Evolutionary conservation across 2,797 vertebrate genomes (phyloP).

Genomic region (Streptopelia turtur): DNA sequence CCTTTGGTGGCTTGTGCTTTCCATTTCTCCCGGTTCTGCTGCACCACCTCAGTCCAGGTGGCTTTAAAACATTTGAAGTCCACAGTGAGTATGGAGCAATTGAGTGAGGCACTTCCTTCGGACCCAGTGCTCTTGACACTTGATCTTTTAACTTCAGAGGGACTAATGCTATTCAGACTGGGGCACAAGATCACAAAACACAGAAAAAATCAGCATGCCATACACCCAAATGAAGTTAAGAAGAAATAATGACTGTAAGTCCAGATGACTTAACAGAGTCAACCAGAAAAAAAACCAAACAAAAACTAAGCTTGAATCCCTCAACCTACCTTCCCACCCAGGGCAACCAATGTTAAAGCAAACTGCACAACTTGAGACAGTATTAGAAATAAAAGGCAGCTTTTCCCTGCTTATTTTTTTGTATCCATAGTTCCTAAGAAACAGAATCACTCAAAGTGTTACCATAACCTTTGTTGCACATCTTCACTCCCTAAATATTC

Average conservation of each 20-base stretch:
- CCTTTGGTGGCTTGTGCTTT: constrained; percentile 89
- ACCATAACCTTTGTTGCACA: background rate
- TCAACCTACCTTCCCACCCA: background rate
- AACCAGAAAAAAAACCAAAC: background rate
- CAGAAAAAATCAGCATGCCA: background rate
- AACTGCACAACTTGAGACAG: background rate
- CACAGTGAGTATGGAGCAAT: constrained; percentile 84
- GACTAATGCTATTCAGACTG: constrained; percentile 88
- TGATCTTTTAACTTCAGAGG: constrained; percentile 84
- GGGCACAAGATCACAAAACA: constrained; percentile 9
- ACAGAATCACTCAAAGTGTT: background rate
- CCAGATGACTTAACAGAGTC: background rate
- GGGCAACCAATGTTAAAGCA: background rate
- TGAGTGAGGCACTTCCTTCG: constrained; percentile 87
- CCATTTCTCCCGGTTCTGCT: constrained; percentile 91
- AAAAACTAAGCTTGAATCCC: background rate
- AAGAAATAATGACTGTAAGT: background rate
- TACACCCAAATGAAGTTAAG: background rate
- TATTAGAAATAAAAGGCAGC: background rate
- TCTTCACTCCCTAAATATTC: background rate
- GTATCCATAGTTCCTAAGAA: background rate
- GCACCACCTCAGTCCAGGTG: constrained; percentile 90
- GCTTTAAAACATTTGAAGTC: constrained; percentile 89
- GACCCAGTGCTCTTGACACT: constrained; percentile 86
- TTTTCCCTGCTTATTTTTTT: background rate